These are phyloP conservation scores for Nymphalis urticae DNA, from an alignment of 2,888 invertebrate genomes.

Conservation along the genomic window DNA sequence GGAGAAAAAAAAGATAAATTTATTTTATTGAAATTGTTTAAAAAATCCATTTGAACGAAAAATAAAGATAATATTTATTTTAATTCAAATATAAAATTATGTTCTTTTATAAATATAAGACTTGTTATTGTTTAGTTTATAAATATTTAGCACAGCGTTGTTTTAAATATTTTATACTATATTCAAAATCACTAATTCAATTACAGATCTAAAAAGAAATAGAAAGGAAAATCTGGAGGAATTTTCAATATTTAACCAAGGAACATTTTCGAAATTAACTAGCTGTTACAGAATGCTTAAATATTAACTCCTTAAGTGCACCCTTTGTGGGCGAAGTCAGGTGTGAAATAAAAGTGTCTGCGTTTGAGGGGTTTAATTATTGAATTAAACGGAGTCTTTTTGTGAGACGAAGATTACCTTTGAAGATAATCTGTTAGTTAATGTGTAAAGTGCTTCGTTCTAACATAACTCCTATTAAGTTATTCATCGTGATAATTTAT, in stretches of 20 bases:
- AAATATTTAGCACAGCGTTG: too few species aligned
- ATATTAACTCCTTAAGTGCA: constrained; percentile 52
- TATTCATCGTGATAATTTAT: neutral
- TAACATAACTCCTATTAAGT: neutral
- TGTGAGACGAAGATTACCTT: constrained; percentile 48
- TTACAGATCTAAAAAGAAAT: neutral
- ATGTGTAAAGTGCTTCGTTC: constrained; percentile 22
- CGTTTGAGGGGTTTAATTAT: constrained; percentile 53
- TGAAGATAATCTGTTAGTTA: constrained; percentile 49
- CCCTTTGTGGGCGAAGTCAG: constrained; percentile 52
- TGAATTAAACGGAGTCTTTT: constrained; percentile 48
- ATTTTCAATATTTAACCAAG: neutral
- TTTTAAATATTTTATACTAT: too few species aligned
- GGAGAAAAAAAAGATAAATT: too few species aligned
- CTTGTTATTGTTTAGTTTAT: too few species aligned
- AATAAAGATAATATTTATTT: too few species aligned
- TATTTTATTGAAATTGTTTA: too few species aligned
- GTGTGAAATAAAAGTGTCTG: constrained; percentile 56
- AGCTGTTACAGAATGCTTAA: constrained; percentile 48
- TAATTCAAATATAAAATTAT: too few species aligned
- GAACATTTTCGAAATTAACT: constrained; percentile 31
- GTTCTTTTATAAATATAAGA: too few species aligned
- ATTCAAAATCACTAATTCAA: too few species aligned
- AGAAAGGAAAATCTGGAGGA: neutral
- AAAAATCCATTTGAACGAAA: too few species aligned